A percentile compares a stretch with the other conserved stretches of the same genome.
Conservation (phyloP, 2,113 vertebrate genomes). For the Toxostoma redivivum region DNA sequence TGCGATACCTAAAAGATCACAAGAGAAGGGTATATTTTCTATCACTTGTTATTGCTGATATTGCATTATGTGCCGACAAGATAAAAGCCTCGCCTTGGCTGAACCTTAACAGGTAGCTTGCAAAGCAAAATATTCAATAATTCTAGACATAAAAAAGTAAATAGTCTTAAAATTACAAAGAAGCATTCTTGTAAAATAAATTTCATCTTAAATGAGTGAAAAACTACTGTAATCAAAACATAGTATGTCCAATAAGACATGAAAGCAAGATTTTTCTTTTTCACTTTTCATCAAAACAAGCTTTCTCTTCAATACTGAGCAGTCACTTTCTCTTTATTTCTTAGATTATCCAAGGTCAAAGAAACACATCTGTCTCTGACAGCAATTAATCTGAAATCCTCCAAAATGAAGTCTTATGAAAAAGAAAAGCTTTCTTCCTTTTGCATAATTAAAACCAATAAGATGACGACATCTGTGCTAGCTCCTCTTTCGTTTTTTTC, state of each 20-base stretch:
- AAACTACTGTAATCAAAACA: neutral
- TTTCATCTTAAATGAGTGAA: neutral
- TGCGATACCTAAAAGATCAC: slow-evolving; percentile 11
- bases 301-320: neutral
- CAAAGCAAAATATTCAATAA: slow-evolving; percentile 32
- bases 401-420: neutral
- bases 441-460: neutral
- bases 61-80: neutral
- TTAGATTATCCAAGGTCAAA: neutral
- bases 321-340: neutral
- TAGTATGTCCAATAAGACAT: neutral
- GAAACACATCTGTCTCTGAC: neutral
- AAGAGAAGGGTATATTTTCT: neutral
- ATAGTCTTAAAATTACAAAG: neutral
- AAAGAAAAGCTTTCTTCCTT: neutral
- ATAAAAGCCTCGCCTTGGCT: neutral
- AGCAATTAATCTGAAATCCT: neutral
- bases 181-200: neutral
- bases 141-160: neutral
- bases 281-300: neutral
- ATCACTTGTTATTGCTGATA: slow-evolving; percentile 18
- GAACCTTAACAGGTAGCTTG: slow-evolving; percentile 28
- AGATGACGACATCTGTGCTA: neutral
- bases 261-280: neutral
- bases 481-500: neutral